phyloP scores from a whole-genome alignment of 2,113 vertebrate genomes.

The Arenaria interpres region DNA sequence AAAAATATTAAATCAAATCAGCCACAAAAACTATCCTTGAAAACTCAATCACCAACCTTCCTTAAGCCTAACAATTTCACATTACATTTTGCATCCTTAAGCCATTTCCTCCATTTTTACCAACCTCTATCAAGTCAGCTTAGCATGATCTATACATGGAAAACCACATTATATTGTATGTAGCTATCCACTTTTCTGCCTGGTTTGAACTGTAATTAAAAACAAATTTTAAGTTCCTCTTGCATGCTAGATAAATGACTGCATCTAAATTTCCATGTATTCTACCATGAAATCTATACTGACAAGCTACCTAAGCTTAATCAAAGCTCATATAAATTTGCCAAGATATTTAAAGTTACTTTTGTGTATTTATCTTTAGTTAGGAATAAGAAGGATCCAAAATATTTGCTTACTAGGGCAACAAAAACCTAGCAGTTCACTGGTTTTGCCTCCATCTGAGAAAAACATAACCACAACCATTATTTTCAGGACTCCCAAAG shows the following conservation, averaged over 20 bases:
- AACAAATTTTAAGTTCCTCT: background rate
- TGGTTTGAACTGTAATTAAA: background rate
- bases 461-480: background rate
- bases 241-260: background rate
- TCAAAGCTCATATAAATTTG: background rate
- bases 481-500: background rate
- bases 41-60: background rate
- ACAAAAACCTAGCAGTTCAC: background rate
- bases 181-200: background rate
- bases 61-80: background rate
- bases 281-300: background rate
- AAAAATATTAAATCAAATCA: background rate
- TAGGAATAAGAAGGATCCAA: background rate
- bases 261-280: background rate
- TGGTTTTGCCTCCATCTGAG: background rate
- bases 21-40: background rate
- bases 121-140: background rate
- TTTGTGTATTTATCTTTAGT: background rate
- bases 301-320: background rate
- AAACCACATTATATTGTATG: background rate
- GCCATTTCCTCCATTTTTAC: background rate
- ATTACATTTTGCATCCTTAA: background rate
- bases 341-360: background rate
- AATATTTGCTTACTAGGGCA: background rate
- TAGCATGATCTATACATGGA: background rate